Base-by-base conservation (phyloP, 2,888 invertebrate species). In the Drosophila demipolita region DNA sequence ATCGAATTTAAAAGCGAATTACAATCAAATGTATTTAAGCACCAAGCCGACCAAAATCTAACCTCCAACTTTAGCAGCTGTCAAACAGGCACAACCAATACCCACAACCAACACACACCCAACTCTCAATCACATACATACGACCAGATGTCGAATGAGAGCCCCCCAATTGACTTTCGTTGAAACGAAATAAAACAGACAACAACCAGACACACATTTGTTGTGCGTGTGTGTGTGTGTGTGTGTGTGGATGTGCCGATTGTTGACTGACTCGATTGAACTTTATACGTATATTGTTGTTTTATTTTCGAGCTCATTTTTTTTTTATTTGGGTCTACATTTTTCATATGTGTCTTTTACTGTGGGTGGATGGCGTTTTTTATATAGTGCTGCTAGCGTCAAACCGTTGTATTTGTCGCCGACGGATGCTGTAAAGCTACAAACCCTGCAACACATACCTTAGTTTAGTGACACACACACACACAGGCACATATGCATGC, bases 1-100 rank as follows among this genome's bases (percentile, higher is more conserved):
- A 85, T 82, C 78, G 89, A 85, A 83, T 88, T 89, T 86, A 89
- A 86, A 89, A 86, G 88, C 90, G 90, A 82, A 89, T 86, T 89
- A 86, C 86, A 89, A 86, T 86, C 86, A 88, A 86, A 86, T 89
- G 89, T 89, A 84, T 89, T 86, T 87, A 86, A 85, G 88, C 78
- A 85, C 73, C 82, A 88, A 86, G 90, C 90, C 83, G 80, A 76
- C 83, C 73, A 75, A 72, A 75, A 83, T 77, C 74, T 75, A 80
- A 82, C 87, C 77, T 69, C 32, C 38, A 33, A 17, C 33, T 38
- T 49, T 20, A 12, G 38, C 70, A 67, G 67, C 68, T 57, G 66
- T 17, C 42, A 52, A 33, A 54, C 62, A 58, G 35, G 9, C 17
- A 54, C 54, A 59, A 42, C 11, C n/a, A 9, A 50, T 33, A 54